Evolutionary conservation across 2,113 vertebrate genomes (phyloP).

Genomic region (Vireo altiloquus): DNA sequence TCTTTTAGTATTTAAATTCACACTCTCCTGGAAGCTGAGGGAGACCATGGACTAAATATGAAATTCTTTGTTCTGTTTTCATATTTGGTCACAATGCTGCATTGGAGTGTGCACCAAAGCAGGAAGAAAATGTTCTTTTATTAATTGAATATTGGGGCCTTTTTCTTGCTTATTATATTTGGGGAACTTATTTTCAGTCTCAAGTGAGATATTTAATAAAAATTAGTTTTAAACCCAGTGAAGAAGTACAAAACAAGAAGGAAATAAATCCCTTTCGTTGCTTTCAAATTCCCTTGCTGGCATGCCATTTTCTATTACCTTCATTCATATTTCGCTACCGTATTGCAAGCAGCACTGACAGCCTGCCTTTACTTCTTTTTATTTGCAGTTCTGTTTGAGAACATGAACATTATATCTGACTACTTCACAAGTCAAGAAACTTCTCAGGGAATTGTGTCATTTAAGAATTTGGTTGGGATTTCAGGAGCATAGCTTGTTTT

Average conservation of each 20-base stretch:
- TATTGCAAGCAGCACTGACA: conserved; percentile 26
- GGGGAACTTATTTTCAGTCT: conserved; percentile 31
- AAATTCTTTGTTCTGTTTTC: neutral
- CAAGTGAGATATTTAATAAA: conserved; percentile 27
- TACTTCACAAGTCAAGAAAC: neutral
- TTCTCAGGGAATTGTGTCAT: neutral
- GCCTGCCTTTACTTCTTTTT: conserved; percentile 43
- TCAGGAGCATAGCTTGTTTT: neutral
- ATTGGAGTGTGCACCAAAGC: neutral
- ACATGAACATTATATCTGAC: conserved; percentile 24
- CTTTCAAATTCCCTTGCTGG: conserved; percentile 30
- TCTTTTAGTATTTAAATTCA: neutral
- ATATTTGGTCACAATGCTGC: neutral
- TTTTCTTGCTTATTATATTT: neutral
- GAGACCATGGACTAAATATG: neutral
- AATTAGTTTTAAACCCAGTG: conserved; percentile 20
- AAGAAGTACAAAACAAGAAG: conserved; percentile 2
- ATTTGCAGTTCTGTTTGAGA: conserved; percentile 50
- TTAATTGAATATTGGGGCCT: neutral
- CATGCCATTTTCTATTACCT: neutral
- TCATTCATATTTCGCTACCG: conserved; percentile 43
- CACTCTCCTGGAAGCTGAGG: neutral
- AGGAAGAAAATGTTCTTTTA: conserved; percentile 15
- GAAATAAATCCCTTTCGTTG: conserved; percentile 10
- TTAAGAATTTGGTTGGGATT: neutral